Evolutionary conservation across 1,140 invertebrate species (phyloP).

Genomic region (Leptoteleia sp.): DNA sequence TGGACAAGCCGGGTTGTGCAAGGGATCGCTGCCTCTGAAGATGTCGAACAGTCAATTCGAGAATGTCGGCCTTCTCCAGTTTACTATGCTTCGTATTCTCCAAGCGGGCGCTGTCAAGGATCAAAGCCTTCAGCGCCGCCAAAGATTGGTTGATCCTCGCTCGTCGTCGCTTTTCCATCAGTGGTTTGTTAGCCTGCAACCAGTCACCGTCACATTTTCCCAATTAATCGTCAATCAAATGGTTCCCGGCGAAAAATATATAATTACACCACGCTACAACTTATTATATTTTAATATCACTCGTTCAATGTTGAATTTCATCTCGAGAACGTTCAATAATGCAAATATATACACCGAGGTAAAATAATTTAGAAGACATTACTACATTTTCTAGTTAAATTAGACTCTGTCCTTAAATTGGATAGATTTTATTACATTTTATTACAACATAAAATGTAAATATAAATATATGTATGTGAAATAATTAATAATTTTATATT

Average conservation of each 20-base stretch:
- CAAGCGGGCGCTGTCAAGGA: slow-evolving; percentile 87
- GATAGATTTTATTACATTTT: no score
- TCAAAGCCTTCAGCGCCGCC: slow-evolving; percentile 91
- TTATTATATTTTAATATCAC: no score
- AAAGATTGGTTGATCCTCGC: slow-evolving; percentile 94
- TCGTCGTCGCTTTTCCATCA: slow-evolving; percentile 94
- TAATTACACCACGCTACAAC: no score
- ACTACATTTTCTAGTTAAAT: no score
- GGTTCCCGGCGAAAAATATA: not conserved
- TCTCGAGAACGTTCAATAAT: no score
- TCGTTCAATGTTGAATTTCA: no score
- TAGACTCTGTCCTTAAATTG: no score
- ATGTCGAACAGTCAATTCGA: slow-evolving; percentile 94
- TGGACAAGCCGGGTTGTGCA: slow-evolving; percentile 82
- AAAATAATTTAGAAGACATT: no score
- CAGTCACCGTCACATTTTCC: slow-evolving; percentile 9
- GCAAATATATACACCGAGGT: no score
- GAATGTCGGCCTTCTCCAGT: slow-evolving; percentile 95
- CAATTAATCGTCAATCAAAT: slow-evolving; percentile 14
- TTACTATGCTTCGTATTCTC: slow-evolving; percentile 89
- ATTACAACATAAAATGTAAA: no score
- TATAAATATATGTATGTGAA: no score
- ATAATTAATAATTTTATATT: no score
- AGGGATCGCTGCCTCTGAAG: slow-evolving; percentile 88
- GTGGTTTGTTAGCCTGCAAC: slow-evolving; percentile 91